A percentile compares a stretch with the other conserved stretches of the same genome.
Conservation (phyloP, 2,797 vertebrate genomes). For the Harpagifer antarcticus region DNA sequence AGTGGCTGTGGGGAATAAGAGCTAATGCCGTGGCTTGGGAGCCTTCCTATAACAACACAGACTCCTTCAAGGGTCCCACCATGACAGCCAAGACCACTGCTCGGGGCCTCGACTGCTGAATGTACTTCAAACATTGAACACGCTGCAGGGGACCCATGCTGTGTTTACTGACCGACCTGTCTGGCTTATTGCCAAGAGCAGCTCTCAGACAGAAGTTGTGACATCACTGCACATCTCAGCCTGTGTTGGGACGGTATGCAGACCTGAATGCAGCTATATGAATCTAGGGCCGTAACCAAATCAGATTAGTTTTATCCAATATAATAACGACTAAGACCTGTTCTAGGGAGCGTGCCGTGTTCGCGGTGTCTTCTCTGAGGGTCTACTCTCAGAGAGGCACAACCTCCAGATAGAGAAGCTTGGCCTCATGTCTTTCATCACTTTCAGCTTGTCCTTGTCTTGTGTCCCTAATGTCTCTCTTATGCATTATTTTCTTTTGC, state of each 20-base stretch:
- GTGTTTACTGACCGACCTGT: conserved; percentile 61
- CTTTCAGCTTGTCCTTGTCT: conserved; percentile 11
- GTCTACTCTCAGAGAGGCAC: neutral
- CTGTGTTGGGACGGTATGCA: conserved; percentile 12
- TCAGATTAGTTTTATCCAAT: too few relatives aligned
- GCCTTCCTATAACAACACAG: conserved; percentile 75
- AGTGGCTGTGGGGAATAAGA: conserved; percentile 78
- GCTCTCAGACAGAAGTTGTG: conserved; percentile 50
- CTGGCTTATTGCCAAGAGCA: conserved; percentile 59
- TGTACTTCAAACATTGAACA: conserved; percentile 56
- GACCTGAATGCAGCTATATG: conserved; percentile 17
- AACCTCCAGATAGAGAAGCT: conserved; percentile 5
- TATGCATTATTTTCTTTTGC: conserved; percentile 25
- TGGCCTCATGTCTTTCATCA: conserved; percentile 9
- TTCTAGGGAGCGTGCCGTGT: too few relatives aligned
- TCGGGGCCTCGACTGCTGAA: conserved; percentile 47
- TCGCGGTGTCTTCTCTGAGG: too few relatives aligned
- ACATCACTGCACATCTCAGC: conserved; percentile 52
- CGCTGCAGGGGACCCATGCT: conserved; percentile 52
- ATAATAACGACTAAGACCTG: too few relatives aligned
- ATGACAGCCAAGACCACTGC: conserved; percentile 76
- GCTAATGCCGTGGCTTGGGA: conserved; percentile 80
- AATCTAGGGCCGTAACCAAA: too few relatives aligned
- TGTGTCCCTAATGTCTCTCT: conserved; percentile 1
- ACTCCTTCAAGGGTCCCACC: conserved; percentile 73